These are phyloP conservation scores for Helarctos malayanus DNA, from an alignment of 2,797 vertebrate species.

Conservation along the genomic window DNA sequence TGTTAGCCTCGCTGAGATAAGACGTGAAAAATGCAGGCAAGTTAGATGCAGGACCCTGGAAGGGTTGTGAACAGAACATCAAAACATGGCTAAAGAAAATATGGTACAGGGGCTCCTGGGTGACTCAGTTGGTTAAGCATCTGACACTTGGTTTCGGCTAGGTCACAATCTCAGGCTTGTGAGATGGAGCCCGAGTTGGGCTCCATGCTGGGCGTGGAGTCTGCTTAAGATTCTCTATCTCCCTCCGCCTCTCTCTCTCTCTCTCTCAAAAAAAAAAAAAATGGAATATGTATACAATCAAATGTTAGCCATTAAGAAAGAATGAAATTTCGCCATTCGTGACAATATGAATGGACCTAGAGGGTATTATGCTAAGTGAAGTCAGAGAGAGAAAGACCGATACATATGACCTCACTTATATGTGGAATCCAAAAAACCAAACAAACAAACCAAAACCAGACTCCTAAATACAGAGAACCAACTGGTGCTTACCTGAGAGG, in stretches of 20 bases:
- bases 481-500: background rate
- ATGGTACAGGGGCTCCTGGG: background rate
- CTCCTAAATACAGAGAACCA: background rate
- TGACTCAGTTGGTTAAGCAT: background rate
- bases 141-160: background rate
- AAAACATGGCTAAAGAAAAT: background rate
- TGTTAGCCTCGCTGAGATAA: background rate
- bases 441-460: background rate
- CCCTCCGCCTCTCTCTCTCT: background rate
- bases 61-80: fast-evolving
- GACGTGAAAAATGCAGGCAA: background rate
- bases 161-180: background rate
- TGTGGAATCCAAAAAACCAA: background rate
- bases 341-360: background rate
- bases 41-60: background rate
- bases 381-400: background rate
- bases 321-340: background rate
- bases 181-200: background rate
- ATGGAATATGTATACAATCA: background rate
- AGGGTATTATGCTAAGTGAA: background rate
- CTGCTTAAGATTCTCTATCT: background rate
- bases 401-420: background rate
- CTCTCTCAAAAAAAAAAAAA: too few relatives aligned
- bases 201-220: background rate
- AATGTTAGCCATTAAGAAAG: background rate